Percentiles rank a stretch among this genome's conserved stretches.
Conservation (phyloP, 2,113 vertebrate species). For the Saguinus imperator region DNA sequence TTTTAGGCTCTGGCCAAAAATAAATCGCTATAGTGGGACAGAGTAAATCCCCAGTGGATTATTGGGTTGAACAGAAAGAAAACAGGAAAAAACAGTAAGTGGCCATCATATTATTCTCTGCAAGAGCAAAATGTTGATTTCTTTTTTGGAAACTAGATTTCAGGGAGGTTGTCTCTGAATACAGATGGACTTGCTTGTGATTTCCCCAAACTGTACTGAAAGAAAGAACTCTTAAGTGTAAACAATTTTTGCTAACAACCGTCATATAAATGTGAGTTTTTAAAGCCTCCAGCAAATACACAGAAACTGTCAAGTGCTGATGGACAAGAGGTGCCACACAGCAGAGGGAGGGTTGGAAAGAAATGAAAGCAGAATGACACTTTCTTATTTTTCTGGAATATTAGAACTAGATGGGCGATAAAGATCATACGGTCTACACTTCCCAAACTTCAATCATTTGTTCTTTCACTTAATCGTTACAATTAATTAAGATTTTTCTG, state of each 20-base stretch:
- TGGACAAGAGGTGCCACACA: background rate
- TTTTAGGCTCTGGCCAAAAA: constrained; percentile 43
- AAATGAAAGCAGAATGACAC: background rate
- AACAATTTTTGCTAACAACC: background rate
- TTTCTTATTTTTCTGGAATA: background rate
- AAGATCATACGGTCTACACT: background rate
- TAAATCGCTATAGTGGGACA: background rate
- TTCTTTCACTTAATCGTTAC: background rate
- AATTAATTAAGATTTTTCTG: constrained; percentile 23
- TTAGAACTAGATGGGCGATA: background rate
- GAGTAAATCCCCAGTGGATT: constrained; percentile 27
- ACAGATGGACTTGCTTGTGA: background rate
- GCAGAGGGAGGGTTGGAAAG: background rate
- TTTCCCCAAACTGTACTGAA: background rate
- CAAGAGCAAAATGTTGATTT: constrained; percentile 31
- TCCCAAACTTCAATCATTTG: background rate
- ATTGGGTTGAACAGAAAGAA: constrained; percentile 37
- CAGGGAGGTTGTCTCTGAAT: background rate
- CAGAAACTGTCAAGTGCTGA: background rate
- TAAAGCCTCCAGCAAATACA: background rate
- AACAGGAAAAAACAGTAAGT: constrained; percentile 36
- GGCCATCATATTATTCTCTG: background rate
- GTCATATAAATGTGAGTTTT: background rate
- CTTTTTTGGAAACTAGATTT: background rate
- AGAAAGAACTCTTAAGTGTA: background rate